Conservation (phyloP, 2,113 vertebrate species). For the Zapus hudsonius region DNA sequence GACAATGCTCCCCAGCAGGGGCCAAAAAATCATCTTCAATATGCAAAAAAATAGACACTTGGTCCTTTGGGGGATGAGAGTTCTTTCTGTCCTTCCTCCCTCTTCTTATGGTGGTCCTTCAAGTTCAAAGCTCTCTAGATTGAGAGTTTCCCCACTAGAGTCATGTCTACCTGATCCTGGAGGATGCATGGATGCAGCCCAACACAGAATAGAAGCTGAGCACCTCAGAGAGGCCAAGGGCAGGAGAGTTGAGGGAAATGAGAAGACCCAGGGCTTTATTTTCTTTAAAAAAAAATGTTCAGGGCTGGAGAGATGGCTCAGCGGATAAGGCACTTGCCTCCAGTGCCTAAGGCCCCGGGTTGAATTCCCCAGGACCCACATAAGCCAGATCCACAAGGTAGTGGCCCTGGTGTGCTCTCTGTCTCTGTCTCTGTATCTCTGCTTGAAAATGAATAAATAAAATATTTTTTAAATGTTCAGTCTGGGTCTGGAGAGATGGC, state of each 20-base stretch:
- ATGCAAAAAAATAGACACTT: neutral
- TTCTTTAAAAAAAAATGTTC: too few species aligned
- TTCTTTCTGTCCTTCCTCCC: neutral
- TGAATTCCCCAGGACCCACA: too few species aligned
- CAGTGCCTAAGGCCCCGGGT: too few species aligned
- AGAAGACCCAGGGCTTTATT: neutral
- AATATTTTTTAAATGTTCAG: too few species aligned
- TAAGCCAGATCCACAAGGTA: too few species aligned
- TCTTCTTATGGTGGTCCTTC: neutral
- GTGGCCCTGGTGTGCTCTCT: too few species aligned
- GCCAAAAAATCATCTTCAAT: neutral
- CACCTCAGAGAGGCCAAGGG: neutral
- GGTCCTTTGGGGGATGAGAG: neutral
- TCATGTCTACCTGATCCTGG: neutral
- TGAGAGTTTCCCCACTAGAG: neutral
- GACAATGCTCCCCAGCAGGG: neutral
- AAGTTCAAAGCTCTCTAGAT: neutral
- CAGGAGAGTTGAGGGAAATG: neutral
- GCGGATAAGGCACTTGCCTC: too few species aligned
- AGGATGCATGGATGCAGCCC: fast-evolving
- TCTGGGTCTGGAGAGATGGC: too few species aligned
- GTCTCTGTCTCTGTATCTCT: too few species aligned
- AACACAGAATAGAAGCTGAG: neutral
- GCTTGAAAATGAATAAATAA: too few species aligned
- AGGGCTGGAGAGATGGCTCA: too few species aligned